Percentiles rank a stretch among this genome's conserved stretches.
phyloP scores from a whole-genome alignment of 2,797 vertebrate species.

The Tokudaia muenninki region DNA sequence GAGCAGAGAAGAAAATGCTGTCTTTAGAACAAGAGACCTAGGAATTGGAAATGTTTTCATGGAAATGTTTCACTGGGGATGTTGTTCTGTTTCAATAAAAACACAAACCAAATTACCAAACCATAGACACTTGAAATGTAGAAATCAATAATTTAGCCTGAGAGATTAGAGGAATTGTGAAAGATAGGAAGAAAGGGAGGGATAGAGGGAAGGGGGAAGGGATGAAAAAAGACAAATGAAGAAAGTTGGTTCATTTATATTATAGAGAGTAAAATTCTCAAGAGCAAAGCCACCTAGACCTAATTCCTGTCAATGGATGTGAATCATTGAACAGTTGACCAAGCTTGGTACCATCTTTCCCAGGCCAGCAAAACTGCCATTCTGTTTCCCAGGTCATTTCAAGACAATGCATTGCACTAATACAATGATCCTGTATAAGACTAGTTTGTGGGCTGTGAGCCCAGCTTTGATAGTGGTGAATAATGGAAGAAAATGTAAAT shows the following conservation, averaged over 20 bases:
- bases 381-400: background rate
- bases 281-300: background rate
- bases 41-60: background rate
- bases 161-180: background rate
- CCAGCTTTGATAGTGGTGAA: background rate
- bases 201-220: no score
- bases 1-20: slow-evolving; percentile 15
- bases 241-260: background rate
- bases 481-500: background rate
- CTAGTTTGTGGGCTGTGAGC: background rate
- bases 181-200: background rate
- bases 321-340: background rate
- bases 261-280: background rate
- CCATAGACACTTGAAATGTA: slow-evolving; percentile 4
- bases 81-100: slow-evolving; percentile 11
- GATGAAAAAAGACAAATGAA: no score
- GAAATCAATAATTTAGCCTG: slow-evolving; percentile 54
- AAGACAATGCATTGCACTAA: background rate
- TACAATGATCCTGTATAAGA: background rate
- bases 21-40: background rate
- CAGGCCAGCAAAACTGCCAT: background rate
- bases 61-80: slow-evolving; percentile 26
- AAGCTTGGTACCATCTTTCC: background rate
- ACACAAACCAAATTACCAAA: slow-evolving; percentile 9
- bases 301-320: slow-evolving; percentile 5